These are phyloP conservation scores for mouse (Mus musculus) DNA, from an alignment of 2,113 vertebrate species.

Conservation along the genomic window GRCm39 chr1:108157501-108158000, in stretches of 20 bases:
- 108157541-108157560: not conserved
- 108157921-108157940: too few species aligned
- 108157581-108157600: not conserved
- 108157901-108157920: not conserved
- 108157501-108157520: too few species aligned
- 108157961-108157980: not conserved
- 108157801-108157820: accelerated
- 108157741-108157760: not conserved
- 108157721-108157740: too few species aligned
- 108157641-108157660: not conserved
- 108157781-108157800: not conserved
- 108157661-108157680: not conserved
- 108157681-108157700: not conserved
- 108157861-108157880: not conserved
- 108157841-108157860: not conserved
- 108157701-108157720: not conserved
- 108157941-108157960: not conserved
- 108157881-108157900: too few species aligned
- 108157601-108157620: not conserved
- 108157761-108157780: not conserved
- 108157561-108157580: not conserved
- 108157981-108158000: not conserved
- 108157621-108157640: too few species aligned
- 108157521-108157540: too few species aligned
- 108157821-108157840: not conserved